phyloP scores from a whole-genome alignment of 2,113 vertebrate genomes.

The Lepus americanus region DNA sequence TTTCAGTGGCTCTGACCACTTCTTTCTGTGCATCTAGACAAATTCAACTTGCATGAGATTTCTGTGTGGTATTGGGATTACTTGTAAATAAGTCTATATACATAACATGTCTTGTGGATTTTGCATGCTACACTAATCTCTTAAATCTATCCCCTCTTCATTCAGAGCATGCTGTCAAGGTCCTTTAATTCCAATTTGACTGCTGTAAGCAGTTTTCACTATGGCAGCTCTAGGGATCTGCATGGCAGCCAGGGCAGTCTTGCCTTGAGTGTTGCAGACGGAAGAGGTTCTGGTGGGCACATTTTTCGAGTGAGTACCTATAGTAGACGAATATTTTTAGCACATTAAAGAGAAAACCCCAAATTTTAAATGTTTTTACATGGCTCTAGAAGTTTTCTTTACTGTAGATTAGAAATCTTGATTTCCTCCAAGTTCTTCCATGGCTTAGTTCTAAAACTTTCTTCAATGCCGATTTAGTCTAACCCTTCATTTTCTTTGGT shows the following conservation, averaged over 20 bases:
- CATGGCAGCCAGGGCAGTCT: constrained; percentile 97
- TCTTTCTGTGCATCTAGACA: neutral
- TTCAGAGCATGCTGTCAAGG: constrained; percentile 97
- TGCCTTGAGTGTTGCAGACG: constrained; percentile 94
- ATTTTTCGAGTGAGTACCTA: constrained; percentile 95
- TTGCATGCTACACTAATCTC: constrained; percentile 91
- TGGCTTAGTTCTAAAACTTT: constrained; percentile 62
- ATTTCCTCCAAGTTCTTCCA: constrained; percentile 58
- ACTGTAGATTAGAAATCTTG: constrained; percentile 37
- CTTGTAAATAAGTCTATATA: constrained; percentile 82
- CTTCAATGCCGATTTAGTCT: constrained; percentile 47
- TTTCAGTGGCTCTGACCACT: constrained; percentile 65
- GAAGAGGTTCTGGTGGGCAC: constrained; percentile 94
- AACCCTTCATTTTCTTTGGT: constrained; percentile 17
- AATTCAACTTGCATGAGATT: constrained; percentile 86
- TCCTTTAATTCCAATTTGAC: constrained; percentile 97
- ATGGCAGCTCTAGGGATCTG: constrained; percentile 97
- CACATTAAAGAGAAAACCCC: constrained; percentile 67
- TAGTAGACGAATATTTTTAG: constrained; percentile 81
- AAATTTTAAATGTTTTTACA: constrained; percentile 59
- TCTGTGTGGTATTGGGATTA: constrained; percentile 83
- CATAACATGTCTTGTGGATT: constrained; percentile 87
- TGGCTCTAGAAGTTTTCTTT: constrained; percentile 3
- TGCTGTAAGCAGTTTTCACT: constrained; percentile 95
- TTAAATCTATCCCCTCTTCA: constrained; percentile 92